Conservation (phyloP, 2,888 invertebrate species). For the Girardia tigrina region DNA sequence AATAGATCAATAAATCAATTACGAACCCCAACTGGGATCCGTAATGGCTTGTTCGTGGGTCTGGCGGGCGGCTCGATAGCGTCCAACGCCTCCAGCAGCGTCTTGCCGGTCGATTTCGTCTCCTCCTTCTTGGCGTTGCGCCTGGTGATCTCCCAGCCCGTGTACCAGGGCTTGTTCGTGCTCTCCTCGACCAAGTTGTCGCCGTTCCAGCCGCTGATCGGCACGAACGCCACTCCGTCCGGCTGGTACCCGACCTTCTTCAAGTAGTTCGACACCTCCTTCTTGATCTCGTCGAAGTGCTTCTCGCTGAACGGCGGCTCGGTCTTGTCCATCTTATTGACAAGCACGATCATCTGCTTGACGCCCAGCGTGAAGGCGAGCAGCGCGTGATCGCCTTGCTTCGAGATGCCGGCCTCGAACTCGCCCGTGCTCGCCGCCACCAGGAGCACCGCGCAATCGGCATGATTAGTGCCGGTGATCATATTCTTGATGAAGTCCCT, state of each 20-base stretch:
- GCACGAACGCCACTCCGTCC: slow-evolving; percentile 86
- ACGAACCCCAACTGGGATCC: slow-evolving; percentile 66
- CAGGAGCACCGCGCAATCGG: slow-evolving; percentile 94
- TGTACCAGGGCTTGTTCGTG: slow-evolving; percentile 73
- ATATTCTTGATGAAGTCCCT: slow-evolving; percentile 99
- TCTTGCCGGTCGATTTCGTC: slow-evolving; percentile 67
- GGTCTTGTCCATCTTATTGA: slow-evolving; percentile 94
- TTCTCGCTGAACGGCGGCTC: neutral
- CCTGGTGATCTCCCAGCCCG: slow-evolving; percentile 71
- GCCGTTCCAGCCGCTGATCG: slow-evolving; percentile 99
- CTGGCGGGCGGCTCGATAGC: slow-evolving; percentile 83
- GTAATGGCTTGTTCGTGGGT: slow-evolving; percentile 89
- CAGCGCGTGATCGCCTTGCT: slow-evolving; percentile 95
- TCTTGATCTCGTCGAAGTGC: slow-evolving; percentile 96
- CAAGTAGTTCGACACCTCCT: slow-evolving; percentile 91
- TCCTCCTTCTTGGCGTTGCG: slow-evolving; percentile 27
- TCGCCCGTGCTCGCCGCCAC: slow-evolving; percentile 98
- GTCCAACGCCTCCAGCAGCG: slow-evolving; percentile 88
- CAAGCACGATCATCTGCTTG: slow-evolving; percentile 93
- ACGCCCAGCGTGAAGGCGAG: slow-evolving; percentile 95
- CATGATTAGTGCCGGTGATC: slow-evolving; percentile 83
- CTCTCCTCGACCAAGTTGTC: slow-evolving; percentile 98
- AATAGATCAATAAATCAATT: neutral
- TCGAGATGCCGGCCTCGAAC: slow-evolving; percentile 97
- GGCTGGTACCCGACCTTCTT: slow-evolving; percentile 99